These are phyloP conservation scores for Psittacula cyanocephala DNA, from an alignment of 2,113 vertebrate genomes.

Conservation along the genomic window DNA sequence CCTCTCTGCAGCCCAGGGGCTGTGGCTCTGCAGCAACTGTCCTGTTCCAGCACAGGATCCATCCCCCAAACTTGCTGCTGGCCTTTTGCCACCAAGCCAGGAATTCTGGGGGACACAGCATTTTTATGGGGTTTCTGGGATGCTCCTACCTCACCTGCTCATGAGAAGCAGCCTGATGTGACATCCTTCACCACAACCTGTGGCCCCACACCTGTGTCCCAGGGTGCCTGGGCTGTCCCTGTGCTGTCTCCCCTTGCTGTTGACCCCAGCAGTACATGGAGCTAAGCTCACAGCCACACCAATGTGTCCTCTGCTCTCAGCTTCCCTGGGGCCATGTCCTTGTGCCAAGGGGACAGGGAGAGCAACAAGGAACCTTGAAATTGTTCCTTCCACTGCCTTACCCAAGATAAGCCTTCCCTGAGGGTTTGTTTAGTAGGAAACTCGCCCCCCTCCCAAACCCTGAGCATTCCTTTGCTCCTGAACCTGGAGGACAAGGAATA, in stretches of 20 bases:
- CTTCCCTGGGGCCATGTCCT: background rate
- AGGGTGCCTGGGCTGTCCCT: background rate
- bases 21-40: rapidly evolving
- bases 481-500: slow-evolving; percentile 16
- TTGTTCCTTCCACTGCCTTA: background rate
- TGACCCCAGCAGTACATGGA: background rate
- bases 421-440: slow-evolving; percentile 53
- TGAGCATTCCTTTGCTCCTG: background rate
- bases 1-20: rapidly evolving
- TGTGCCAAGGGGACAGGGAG: background rate
- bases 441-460: background rate
- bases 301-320: rapidly evolving
- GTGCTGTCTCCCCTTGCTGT: background rate
- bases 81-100: background rate
- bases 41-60: background rate
- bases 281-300: background rate
- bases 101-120: rapidly evolving
- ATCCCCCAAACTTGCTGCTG: background rate
- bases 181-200: rapidly evolving
- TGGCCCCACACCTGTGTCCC: background rate
- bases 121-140: background rate
- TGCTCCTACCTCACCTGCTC: background rate
- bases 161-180: rapidly evolving
- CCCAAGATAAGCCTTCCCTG: slow-evolving; percentile 33
- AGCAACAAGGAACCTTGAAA: background rate